Conservation (phyloP, 2,797 vertebrate genomes). For the Trachurus trachurus region DNA sequence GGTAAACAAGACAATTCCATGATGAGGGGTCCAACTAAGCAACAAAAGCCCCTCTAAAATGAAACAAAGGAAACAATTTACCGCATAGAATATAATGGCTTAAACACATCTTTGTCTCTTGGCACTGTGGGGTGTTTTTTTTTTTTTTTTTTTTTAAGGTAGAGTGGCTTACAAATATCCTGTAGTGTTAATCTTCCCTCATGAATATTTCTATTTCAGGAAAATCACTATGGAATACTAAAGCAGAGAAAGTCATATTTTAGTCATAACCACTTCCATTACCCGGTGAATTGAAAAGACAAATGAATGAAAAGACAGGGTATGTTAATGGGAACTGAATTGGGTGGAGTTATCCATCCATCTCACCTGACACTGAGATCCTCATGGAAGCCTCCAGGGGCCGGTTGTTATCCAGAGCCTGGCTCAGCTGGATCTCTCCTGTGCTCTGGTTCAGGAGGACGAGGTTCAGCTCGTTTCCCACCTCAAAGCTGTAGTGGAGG, state of each 20-base stretch:
- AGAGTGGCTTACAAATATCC: conserved; percentile 37
- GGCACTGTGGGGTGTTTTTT: conserved; percentile 3
- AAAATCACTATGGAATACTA: conserved; percentile 53
- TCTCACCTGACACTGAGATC: conserved; percentile 95
- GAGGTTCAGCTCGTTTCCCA: conserved; percentile 94
- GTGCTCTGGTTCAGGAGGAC: conserved; percentile 93
- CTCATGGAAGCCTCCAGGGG: conserved; percentile 96
- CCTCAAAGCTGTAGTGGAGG: conserved; percentile 92
- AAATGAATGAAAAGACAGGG: conserved; percentile 47
- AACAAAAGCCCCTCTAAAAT: conserved; percentile 3
- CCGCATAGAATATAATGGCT: conserved; percentile 26
- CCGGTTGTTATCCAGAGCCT: conserved; percentile 94
- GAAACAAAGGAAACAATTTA: conserved; percentile 42
- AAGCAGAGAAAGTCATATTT: conserved; percentile 41
- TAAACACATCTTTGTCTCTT: conserved; percentile 20
- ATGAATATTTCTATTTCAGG: conserved; percentile 66
- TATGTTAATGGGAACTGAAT: conserved; percentile 16
- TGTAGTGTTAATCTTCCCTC: conserved; percentile 59
- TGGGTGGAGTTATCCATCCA: conserved; percentile 49
- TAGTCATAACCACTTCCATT: conserved; percentile 61
- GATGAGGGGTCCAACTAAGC: conserved; percentile 42
- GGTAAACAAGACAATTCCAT: conserved; percentile 38
- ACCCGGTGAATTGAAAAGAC: conserved; percentile 52
- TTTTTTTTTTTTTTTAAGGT: background rate
- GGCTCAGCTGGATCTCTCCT: conserved; percentile 93